These are phyloP conservation scores for Hydrolagus affinis DNA, from an alignment of 2,113 vertebrate genomes.

Conservation along the genomic window DNA sequence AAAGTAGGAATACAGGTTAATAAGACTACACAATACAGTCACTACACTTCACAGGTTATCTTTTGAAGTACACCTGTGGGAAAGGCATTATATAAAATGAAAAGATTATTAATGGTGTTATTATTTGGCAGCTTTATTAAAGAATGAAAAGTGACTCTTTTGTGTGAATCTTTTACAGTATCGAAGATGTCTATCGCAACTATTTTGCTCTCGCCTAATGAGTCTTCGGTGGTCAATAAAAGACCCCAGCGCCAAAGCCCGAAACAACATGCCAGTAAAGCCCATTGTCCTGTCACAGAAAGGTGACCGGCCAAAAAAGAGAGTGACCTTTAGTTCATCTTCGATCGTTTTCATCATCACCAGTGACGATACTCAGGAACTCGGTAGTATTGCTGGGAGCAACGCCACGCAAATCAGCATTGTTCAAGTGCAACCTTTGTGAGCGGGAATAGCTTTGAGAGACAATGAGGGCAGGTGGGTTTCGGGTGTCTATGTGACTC, in stretches of 20 bases:
- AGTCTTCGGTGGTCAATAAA: conserved; percentile 59
- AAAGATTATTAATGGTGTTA: neutral
- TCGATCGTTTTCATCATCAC: conserved; percentile 85
- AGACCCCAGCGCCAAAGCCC: conserved; percentile 50
- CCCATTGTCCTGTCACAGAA: conserved; percentile 67
- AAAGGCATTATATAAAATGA: neutral
- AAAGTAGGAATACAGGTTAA: too few relatives aligned
- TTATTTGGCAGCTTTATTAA: neutral
- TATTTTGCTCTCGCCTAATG: conserved; percentile 66
- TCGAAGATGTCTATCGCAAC: conserved; percentile 68
- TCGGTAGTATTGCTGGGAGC: conserved; percentile 51
- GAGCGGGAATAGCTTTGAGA: neutral
- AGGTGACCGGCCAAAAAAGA: conserved; percentile 73
- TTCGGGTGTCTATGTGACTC: neutral
- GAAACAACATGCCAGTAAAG: conserved; percentile 55
- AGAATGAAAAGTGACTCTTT: neutral
- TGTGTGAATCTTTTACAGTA: conserved; percentile 58
- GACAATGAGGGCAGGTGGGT: neutral
- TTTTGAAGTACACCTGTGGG: too few relatives aligned
- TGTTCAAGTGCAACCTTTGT: conserved; percentile 75
- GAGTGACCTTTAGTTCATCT: conserved; percentile 81
- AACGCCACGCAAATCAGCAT: conserved; percentile 53
- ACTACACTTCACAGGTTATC: too few relatives aligned
- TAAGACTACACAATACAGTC: too few relatives aligned
- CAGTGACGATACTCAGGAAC: conserved; percentile 61